Evolutionary conservation across 2,113 vertebrate species (phyloP), one percentile per base, ranked within the genome.

Genomic region (Monarcha castaneiventris): DNA sequence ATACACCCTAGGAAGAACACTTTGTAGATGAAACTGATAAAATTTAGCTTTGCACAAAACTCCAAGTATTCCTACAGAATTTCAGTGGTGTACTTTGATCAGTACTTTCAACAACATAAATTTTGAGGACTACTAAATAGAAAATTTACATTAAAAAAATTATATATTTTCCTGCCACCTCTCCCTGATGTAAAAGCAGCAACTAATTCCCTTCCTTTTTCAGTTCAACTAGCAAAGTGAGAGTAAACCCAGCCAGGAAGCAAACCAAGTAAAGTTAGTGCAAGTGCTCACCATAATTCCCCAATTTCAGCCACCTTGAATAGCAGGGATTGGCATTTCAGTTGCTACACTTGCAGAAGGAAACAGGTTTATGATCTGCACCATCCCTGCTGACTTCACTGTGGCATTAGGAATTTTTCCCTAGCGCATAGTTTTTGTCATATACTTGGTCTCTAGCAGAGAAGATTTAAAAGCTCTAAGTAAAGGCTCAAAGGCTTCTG

Each of bases 321-420:
- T 55, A 19, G 43, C 75, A 90, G 27, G 13, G 54, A 62, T 58
- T 33, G 15, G 33, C 15, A 89, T 48, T 69, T 93, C 84, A 80
- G 61, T 61, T 3, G 6, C 35, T 84, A 54, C 16, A 32, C 30
- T 75, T 80, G 82, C 54, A 74, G 75, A 90, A 91, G 9, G 27
- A 84, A 93, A 62, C 25, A 52, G 58, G 54, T 87, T 96, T 94
- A 87, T 84, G 77, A 91, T 92, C 79, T 96, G 59, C 37, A 75
- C 20, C 44, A 77, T 69, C 37, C 69, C 87, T 93, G 63, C 75
- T 92, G 77, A 25, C 71, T 95, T 89, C 63, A 82, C 68, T 73
- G 58, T 44, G 13, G 72, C 79, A 88, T 75, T 88, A 49, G 37
- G 37, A 78, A 35, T 67, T 91, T 93, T 95, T 72, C 56, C 52